A percentile compares a stretch with the other conserved stretches of the same genome.
Conservation (phyloP, 2,113 vertebrate genomes). For the Urocolius indicus region DNA sequence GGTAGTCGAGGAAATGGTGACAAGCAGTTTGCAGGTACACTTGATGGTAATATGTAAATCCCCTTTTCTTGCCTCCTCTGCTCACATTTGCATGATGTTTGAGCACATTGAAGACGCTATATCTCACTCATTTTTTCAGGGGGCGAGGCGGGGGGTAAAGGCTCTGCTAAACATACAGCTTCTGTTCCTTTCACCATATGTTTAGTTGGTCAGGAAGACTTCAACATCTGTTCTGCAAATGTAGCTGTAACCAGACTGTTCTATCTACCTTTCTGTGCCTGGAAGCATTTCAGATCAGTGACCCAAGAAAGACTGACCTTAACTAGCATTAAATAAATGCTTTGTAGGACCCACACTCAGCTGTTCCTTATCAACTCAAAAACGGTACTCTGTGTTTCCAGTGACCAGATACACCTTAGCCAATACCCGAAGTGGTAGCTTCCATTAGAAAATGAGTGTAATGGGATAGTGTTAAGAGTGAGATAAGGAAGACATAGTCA, state of each 20-base stretch:
- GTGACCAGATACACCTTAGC: background rate
- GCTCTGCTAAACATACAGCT: background rate
- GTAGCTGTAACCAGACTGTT: background rate
- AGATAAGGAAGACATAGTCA: background rate
- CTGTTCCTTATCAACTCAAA: background rate
- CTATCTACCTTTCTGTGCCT: background rate
- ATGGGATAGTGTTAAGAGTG: background rate
- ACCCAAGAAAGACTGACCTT: background rate
- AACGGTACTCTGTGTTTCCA: background rate
- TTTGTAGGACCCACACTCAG: background rate
- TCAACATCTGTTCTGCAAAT: conserved; percentile 30
- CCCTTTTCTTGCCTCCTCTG: conserved; percentile 73
- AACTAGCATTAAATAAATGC: background rate
- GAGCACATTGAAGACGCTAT: conserved; percentile 58
- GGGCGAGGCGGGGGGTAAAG: background rate
- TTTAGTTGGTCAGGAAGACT: background rate
- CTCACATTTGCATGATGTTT: conserved; percentile 77
- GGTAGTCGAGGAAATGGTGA: conserved; percentile 96
- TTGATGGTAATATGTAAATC: conserved; percentile 80
- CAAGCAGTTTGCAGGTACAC: conserved; percentile 98
- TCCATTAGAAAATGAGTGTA: background rate
- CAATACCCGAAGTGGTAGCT: background rate
- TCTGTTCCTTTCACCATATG: background rate
- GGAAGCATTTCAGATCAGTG: conserved; percentile 14
- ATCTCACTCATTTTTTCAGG: background rate